These are phyloP conservation scores for Tauraco erythrolophus DNA, from an alignment of 2,113 vertebrate species.

Conservation along the genomic window DNA sequence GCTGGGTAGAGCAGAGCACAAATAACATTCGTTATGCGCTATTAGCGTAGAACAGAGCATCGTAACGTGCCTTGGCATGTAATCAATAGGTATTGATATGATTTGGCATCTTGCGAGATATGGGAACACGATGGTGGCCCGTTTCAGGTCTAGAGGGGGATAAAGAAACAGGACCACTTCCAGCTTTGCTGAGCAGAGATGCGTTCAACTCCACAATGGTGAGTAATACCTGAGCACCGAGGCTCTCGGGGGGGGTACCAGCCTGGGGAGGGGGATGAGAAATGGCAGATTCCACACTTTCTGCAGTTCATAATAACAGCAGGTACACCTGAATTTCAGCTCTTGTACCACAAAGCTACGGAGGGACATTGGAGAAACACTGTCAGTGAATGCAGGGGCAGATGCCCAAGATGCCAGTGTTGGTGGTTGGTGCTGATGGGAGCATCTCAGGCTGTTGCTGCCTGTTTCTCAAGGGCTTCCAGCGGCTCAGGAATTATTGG, in stretches of 20 bases:
- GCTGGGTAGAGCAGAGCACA: not conserved
- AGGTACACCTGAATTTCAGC: not conserved
- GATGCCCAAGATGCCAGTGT: not conserved
- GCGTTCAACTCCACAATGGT: fast-evolving
- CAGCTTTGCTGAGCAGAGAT: not conserved
- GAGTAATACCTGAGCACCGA: not conserved
- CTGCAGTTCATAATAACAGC: too few relatives aligned
- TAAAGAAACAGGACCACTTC: too few relatives aligned
- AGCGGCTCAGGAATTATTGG: not conserved
- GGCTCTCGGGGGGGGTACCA: too few relatives aligned
- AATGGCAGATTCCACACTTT: not conserved
- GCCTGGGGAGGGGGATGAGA: not conserved
- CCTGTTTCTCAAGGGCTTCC: not conserved
- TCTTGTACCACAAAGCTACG: not conserved
- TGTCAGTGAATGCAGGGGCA: too few relatives aligned
- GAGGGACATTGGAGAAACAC: not conserved
- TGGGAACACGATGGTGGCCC: not conserved
- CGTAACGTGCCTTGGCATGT: not conserved
- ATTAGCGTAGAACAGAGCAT: not conserved
- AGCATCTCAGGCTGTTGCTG: not conserved
- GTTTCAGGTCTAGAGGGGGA: not conserved
- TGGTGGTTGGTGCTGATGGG: not conserved
- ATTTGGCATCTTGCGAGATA: not conserved
- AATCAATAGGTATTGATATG: not conserved
- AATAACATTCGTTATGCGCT: not conserved